Base-by-base conservation (phyloP, 2,113 vertebrate genomes). In the Lasiurus cinereus region DNA sequence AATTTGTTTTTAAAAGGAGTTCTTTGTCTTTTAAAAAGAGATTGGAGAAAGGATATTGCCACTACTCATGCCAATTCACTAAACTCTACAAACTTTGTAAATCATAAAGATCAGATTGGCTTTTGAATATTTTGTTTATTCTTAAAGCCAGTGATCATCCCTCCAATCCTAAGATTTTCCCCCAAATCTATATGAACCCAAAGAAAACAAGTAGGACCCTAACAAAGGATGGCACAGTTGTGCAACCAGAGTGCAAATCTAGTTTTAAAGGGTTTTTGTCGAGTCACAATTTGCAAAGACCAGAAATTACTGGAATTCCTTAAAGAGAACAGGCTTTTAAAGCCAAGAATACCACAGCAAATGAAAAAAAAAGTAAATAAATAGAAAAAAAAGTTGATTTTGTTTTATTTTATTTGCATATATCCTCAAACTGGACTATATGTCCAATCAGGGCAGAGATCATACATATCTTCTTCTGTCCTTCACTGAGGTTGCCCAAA, bases 101-200 rank as follows among this genome's bases (percentile, higher is more conserved):
- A 43, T 39, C 29, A 52, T 22, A 70, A 93, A 62, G 10, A 31
- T 21, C 13, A 21, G 46, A 50, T 9, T 73, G 48, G 36, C 19
- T 90, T 87, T 78, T 56, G 80, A 89, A 80, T 62, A 4, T n/a
- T 50, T 56, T 59, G 18, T 74, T 82, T 50, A 72, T 82, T 93
- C 88, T 46, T 66, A 56, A 89, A 95, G 59, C n/a, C 46, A 52
- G 18, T 33, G 70, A 39, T 48, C 39, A 62, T 78, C 82, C 22
- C 80, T 59, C 43, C 14, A 80, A 56, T 24, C 39, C 22, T 46
- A 66, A 56, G 11, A 2, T 48, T 85, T 84, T 18, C 52, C 88
- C 50, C 56, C 29, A 72, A 88, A 86, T 22, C 78, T 46, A 85
- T 8, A 74, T 15, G 84, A 69, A 70, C 27, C 64, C 36, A 66